phyloP scores from a whole-genome alignment of 2,888 invertebrate species.

The Actias luna region DNA sequence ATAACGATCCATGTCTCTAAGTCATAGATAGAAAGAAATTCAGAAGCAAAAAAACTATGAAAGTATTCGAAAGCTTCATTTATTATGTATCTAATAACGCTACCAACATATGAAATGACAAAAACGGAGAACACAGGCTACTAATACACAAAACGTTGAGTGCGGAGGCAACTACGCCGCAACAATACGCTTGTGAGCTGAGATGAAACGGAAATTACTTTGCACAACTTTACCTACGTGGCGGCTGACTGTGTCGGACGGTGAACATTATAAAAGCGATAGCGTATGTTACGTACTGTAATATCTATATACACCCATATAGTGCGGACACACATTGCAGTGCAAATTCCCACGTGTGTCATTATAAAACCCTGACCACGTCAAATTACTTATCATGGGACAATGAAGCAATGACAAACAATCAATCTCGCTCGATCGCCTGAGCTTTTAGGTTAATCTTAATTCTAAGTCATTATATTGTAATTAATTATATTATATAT shows the following conservation, averaged over 20 bases:
- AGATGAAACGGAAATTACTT: constrained; percentile 35
- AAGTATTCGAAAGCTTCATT: background rate
- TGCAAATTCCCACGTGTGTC: too few relatives aligned
- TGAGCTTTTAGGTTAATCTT: too few relatives aligned
- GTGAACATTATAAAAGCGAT: background rate
- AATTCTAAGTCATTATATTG: too few relatives aligned
- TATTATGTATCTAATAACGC: background rate
- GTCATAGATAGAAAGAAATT: background rate
- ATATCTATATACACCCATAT: too few relatives aligned
- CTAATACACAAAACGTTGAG: constrained; percentile 15
- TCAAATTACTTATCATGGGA: too few relatives aligned
- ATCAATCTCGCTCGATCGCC: too few relatives aligned
- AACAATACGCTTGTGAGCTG: constrained; percentile 27
- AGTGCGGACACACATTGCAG: too few relatives aligned
- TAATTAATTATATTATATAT: too few relatives aligned
- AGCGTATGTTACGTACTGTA: too few relatives aligned
- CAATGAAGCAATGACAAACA: too few relatives aligned
- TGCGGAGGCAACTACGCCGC: constrained; percentile 16
- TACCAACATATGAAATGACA: background rate
- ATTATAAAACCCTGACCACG: too few relatives aligned
- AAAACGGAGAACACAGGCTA: background rate
- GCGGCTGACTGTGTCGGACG: constrained; percentile 10
- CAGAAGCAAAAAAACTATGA: background rate
- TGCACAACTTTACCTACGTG: constrained; percentile 28
- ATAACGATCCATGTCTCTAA: too few relatives aligned